Conservation (phyloP, 64 coral and sea anemone species). For the Porites australiensis region DNA sequence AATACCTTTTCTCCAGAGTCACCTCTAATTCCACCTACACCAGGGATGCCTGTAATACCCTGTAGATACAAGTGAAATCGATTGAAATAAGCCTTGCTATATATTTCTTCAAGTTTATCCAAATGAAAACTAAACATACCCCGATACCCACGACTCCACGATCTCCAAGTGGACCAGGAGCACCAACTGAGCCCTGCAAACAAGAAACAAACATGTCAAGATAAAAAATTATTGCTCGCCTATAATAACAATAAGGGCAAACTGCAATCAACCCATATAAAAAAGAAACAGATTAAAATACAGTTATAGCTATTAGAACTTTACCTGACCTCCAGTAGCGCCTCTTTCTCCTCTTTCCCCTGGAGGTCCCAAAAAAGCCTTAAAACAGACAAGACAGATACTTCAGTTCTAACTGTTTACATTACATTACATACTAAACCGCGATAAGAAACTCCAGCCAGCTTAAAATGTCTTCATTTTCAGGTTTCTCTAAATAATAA, state of each 20-base stretch:
- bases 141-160: constrained; percentile 30
- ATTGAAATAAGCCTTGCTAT: background rate
- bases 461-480: too few relatives aligned
- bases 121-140: constrained; percentile 2
- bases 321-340: constrained; percentile 84
- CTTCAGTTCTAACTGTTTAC: background rate
- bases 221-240: background rate
- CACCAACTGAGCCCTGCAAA: constrained; percentile 55
- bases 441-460: too few relatives aligned
- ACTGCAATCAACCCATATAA: background rate
- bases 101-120: background rate
- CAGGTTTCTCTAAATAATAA: background rate
- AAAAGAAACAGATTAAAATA: background rate
- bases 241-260: too few relatives aligned
- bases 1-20: constrained; percentile 33
- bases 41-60: constrained; percentile 30
- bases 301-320: constrained; percentile 45
- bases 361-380: constrained; percentile 28
- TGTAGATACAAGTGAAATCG: background rate
- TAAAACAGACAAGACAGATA: background rate
- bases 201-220: background rate
- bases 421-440: too few relatives aligned
- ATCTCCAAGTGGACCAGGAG: constrained; percentile 46
- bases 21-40: constrained; percentile 13
- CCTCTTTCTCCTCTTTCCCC: constrained; percentile 62